These are phyloP conservation scores for Aphelinus atriplicis DNA, from an alignment of 1,140 invertebrate genomes.

Conservation along the genomic window DNA sequence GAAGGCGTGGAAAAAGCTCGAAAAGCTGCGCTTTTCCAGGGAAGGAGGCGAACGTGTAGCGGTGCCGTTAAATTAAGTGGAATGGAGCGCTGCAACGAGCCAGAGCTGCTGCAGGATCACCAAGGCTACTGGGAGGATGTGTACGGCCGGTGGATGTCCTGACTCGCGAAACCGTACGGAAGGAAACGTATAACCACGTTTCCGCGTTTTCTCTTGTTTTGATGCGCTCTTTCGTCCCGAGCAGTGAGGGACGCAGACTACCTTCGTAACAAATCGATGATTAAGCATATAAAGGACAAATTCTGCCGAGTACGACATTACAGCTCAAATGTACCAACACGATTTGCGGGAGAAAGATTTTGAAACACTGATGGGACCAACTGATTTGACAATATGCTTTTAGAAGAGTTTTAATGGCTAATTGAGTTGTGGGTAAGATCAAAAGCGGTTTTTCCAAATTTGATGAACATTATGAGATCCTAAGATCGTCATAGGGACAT, in stretches of 20 bases:
- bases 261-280: conserved; percentile 17
- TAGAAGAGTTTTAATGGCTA: too few species aligned
- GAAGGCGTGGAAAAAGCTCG: neutral
- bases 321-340: too few species aligned
- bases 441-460: too few species aligned
- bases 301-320: conserved; percentile 20
- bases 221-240: neutral
- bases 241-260: neutral
- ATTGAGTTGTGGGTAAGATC: too few species aligned
- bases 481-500: too few species aligned
- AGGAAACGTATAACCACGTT: neutral
- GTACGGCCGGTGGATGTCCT: too few species aligned
- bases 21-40: neutral
- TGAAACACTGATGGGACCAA: too few species aligned
- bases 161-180: too few species aligned
- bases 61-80: conserved; percentile 38
- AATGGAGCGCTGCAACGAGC: conserved; percentile 30
- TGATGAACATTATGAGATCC: too few species aligned
- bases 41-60: conserved; percentile 24
- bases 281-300: neutral
- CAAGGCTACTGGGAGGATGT: too few species aligned
- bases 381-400: too few species aligned
- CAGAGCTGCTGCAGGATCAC: neutral
- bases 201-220: conserved; percentile 7
- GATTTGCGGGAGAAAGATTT: too few species aligned